phyloP scores from a whole-genome alignment of 1,140 invertebrate genomes.

The Stegodyphus dumicola region DNA sequence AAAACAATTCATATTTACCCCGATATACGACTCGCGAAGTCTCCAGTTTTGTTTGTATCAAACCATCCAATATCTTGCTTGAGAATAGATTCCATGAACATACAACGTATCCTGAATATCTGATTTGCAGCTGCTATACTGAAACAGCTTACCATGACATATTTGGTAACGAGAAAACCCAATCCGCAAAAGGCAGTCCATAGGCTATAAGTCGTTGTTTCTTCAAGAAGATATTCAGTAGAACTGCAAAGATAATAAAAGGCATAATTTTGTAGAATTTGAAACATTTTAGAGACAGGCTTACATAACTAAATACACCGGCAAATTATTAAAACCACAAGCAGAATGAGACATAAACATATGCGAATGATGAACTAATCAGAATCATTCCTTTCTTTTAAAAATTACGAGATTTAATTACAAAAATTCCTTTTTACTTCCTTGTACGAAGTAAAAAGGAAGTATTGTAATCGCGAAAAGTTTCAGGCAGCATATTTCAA shows the following conservation, averaged over 20 bases:
- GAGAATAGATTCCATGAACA: conserved; percentile 70
- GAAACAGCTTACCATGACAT: conserved; percentile 75
- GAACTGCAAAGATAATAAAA: not conserved
- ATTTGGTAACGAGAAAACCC: conserved; percentile 72
- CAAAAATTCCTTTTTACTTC: no score
- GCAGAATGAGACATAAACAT: no score
- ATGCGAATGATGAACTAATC: no score
- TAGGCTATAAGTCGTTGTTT: not conserved
- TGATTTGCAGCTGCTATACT: conserved; percentile 78
- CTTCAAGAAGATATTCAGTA: not conserved
- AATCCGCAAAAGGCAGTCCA: not conserved
- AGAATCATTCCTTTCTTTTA: no score
- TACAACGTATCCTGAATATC: conserved; percentile 66
- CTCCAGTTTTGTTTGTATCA: conserved; percentile 81
- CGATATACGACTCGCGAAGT: conserved; percentile 83
- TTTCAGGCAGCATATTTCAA: no score
- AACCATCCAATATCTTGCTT: conserved; percentile 85
- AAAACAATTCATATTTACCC: conserved; percentile 74
- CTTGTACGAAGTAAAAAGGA: no score
- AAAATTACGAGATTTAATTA: no score
- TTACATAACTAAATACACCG: no score
- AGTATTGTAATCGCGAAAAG: no score
- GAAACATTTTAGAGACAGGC: no score
- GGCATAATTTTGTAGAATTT: no score
- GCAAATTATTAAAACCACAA: no score